A percentile compares a stretch with the other conserved stretches of the same genome.
These are phyloP conservation scores for Lottia scabra DNA, from an alignment of 2,888 invertebrate genomes.

Conservation along the genomic window DNA sequence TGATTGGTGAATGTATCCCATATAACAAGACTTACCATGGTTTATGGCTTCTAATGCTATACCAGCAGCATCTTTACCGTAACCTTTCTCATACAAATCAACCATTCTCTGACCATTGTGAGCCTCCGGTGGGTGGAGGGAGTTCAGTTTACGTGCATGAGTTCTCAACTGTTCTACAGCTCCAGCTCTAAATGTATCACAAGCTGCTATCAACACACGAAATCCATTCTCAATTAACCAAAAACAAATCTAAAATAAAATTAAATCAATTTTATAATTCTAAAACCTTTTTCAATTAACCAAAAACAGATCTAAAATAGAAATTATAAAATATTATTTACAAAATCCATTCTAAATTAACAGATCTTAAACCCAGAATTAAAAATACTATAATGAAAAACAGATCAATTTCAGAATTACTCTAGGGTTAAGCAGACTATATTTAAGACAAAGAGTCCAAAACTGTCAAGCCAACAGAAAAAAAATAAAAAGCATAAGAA, in stretches of 20 bases:
- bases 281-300: too few species aligned
- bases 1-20: too few species aligned
- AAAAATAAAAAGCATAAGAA: too few species aligned
- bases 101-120: constrained; percentile 84
- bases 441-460: too few species aligned
- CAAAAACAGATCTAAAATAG: too few species aligned
- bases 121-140: constrained; percentile 85
- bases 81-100: constrained; percentile 97
- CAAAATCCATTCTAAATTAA: too few species aligned
- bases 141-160: constrained; percentile 91
- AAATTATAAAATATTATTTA: too few species aligned
- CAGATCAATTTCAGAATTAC: too few species aligned
- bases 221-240: constrained; percentile 98
- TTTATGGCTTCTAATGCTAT: constrained; percentile 98
- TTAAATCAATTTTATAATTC: constrained; percentile 47
- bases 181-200: constrained; percentile 98
- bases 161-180: constrained; percentile 98
- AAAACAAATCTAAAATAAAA: constrained; percentile 83
- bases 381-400: too few species aligned
- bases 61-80: constrained; percentile 98
- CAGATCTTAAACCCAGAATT: too few species aligned
- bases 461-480: too few species aligned
- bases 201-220: constrained; percentile 96
- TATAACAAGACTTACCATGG: constrained; percentile 72
- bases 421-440: too few species aligned